Base-by-base conservation (phyloP, 1,140 invertebrate genomes). In the Harpegnathos saltator region DNA sequence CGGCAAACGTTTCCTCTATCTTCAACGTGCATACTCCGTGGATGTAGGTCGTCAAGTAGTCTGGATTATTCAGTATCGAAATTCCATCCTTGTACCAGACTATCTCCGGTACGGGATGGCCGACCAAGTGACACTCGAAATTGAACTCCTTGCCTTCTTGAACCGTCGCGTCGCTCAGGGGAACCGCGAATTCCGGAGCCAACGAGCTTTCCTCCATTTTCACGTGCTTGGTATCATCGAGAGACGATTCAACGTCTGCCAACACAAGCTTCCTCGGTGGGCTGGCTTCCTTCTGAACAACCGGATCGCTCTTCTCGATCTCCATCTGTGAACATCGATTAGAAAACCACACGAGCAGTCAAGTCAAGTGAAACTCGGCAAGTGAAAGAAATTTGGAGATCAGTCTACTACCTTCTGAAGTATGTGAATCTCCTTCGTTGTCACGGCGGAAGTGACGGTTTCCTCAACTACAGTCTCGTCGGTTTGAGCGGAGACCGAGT, bases 1-100 rank as follows among this genome's bases (percentile, higher is more conserved):
- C 97, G 11, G 96, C 95, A 88, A 98, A 97, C 0, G 96, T 97
- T 93, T 98, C 97, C 85, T 97, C 97, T 82, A 98, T 97, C 0
- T 95, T 96, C 9, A 98, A 91, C 12, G 94, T 95, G 48, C 96
- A 96, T n/a, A 95, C 80, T 0, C 96, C 95, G 68, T 95, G 92
- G 58, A 94, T 90, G 50, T 94, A 93, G 24, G 91, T 94, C 0
- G 96, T 96, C 82, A 95, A 94, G 88, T 97, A 97, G 87, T 97
- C 96, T 4, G 96, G 95, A 93, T 97, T 97, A 85, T 95, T 96
- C 72, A 94, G 87, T 75, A 97, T 95, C 2, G 96, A 95, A 54
- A 97, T 94, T 61, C 95, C 96, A 92, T 97, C 96, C 90, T 97
- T 97, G 86, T 95, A 95, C 97, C 97, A 97, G 38, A 93, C 93